A percentile compares a stretch with the other conserved stretches of the same genome.
Evolutionary conservation across 2,888 invertebrate genomes (phyloP).

Genomic region (Eurytoma californica): DNA sequence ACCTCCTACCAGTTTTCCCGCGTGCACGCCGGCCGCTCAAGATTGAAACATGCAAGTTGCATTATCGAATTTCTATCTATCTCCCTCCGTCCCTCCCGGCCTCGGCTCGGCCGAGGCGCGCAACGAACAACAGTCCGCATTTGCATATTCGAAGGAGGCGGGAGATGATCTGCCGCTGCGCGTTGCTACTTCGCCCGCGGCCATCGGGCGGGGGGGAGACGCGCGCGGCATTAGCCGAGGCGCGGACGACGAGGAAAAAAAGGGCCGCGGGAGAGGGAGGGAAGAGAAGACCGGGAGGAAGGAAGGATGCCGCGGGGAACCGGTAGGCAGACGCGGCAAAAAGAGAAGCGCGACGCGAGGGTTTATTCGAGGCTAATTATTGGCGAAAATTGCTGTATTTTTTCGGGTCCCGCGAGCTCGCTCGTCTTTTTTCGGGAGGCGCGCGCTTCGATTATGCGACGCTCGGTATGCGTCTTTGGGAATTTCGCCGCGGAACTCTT

Average conservation of each 20-base stretch:
- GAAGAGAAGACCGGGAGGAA: background rate
- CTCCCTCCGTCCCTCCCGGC: constrained; percentile 10
- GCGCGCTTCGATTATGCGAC: background rate
- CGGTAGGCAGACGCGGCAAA: constrained; percentile 49
- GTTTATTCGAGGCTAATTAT: constrained; percentile 42
- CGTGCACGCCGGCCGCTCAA: constrained; percentile 35
- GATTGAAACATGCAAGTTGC: constrained; percentile 61
- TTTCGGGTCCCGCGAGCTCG: background rate
- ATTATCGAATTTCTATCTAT: constrained; percentile 55
- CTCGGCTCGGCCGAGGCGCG: background rate
- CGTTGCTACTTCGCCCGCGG: constrained; percentile 37
- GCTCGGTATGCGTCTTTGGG: background rate
- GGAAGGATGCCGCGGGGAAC: constrained; percentile 39
- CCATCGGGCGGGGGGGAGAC: constrained; percentile 5
- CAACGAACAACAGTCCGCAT: constrained; percentile 54
- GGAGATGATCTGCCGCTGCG: constrained; percentile 50
- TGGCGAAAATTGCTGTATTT: constrained; percentile 40
- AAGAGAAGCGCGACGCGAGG: background rate
- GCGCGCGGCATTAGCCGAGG: constrained; percentile 16
- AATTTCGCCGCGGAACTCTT: background rate
- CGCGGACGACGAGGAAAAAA: background rate
- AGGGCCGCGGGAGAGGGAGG: background rate
- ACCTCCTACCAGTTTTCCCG: constrained; percentile 41
- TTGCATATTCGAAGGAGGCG: constrained; percentile 59
- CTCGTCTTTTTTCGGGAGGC: background rate